Evolutionary conservation across 2,797 vertebrate genomes (phyloP).

Genomic region (Tamandua tetradactyla): DNA sequence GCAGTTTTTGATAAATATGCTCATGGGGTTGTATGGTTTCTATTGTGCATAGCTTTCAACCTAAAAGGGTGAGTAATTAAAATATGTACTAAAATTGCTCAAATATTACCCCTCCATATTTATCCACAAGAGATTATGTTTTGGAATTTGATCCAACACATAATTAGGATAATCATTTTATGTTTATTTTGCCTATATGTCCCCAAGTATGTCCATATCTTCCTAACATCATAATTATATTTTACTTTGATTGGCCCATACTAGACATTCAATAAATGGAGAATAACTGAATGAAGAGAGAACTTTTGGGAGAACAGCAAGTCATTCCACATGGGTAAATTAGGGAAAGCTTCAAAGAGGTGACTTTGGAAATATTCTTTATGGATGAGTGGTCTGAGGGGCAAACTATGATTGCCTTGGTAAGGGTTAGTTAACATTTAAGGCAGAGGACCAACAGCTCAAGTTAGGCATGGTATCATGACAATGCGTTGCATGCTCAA

Average conservation of each 20-base stretch:
- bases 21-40: neutral
- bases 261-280: neutral
- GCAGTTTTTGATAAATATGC: neutral
- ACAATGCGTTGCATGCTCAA: fast-evolving
- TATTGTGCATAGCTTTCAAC: neutral
- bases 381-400: neutral
- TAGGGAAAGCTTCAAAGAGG: neutral
- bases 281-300: neutral
- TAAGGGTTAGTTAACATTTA: neutral
- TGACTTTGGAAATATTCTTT: neutral
- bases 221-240: neutral
- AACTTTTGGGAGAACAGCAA: neutral
- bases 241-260: neutral
- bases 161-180: neutral
- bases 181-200: neutral
- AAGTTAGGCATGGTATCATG: neutral
- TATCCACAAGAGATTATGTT: neutral
- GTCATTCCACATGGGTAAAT: neutral
- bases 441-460: neutral
- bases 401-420: neutral
- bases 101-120: neutral
- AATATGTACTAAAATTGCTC: neutral
- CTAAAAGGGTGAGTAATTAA: neutral
- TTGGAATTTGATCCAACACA: neutral
- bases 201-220: neutral